Percentiles rank a stretch among this genome's conserved stretches.
Conservation (phyloP, 2,797 vertebrate species). For the Pygocentrus nattereri region DNA sequence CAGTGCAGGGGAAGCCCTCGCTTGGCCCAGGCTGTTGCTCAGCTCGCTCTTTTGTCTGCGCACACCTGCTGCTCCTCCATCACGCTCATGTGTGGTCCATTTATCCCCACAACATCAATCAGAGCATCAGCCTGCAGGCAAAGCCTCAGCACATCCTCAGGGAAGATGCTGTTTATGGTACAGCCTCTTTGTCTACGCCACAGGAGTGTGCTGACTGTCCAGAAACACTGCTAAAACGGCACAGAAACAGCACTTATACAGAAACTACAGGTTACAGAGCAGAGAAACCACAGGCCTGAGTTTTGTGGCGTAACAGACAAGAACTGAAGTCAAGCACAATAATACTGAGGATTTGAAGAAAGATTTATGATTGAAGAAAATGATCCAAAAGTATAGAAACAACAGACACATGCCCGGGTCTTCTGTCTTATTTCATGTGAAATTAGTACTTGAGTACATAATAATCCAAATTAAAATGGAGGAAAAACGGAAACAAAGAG, state of each 20-base stretch:
- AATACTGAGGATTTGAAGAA: too few species aligned
- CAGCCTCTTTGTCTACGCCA: slow-evolving; percentile 46
- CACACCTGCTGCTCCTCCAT: slow-evolving; percentile 54
- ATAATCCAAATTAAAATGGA: neutral
- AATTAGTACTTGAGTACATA: neutral
- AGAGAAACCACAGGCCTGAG: neutral
- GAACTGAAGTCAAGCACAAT: too few species aligned
- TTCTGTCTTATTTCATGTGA: neutral
- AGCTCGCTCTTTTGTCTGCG: slow-evolving; percentile 39
- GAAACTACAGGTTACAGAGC: neutral
- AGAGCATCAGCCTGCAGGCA: slow-evolving; percentile 10
- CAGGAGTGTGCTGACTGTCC: neutral
- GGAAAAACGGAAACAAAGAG: too few species aligned
- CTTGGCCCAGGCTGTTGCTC: slow-evolving; percentile 3
- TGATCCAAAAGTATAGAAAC: too few species aligned
- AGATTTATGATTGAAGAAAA: too few species aligned
- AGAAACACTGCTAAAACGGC: slow-evolving; percentile 36
- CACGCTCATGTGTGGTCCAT: slow-evolving; percentile 31
- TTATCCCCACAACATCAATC: slow-evolving; percentile 52
- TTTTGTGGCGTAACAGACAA: too few species aligned
- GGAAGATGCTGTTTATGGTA: slow-evolving; percentile 45
- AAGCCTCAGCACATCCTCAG: slow-evolving; percentile 41
- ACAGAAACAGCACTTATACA: slow-evolving; percentile 24
- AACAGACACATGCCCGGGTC: too few species aligned
- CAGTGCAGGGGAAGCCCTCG: neutral